Evolutionary conservation across 2,113 vertebrate species (phyloP), one percentile per base, ranked within the genome.

Genomic region (Anolis sagrei): DNA sequence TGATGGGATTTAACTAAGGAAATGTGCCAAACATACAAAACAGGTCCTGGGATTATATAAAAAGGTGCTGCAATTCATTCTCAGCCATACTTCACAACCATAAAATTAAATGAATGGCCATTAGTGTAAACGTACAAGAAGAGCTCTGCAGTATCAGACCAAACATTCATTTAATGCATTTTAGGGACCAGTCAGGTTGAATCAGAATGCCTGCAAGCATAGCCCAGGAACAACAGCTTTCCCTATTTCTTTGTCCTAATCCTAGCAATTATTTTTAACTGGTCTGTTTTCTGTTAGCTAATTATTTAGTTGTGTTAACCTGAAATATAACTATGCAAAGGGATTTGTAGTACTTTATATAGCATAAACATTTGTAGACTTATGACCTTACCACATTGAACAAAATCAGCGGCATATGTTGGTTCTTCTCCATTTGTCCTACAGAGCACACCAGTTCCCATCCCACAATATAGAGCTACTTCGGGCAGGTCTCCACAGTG

Each of bases 1-100:
- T 90, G 75, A 0, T 81, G 82, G 84, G 91, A 83, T 48, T 91
- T 88, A 61, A 69, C 68, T 62, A 66, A 70, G 19, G 36, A 72
- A 85, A 34, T 79, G 49, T 61, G 49, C 32, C 34, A 58, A 72
- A 49, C 66, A 72, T 79, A 23, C 29, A 58, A 44, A 85, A 58
- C n/a, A 58, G 29, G 61, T 79, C 10, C 36, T n/a, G n/a, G 69
- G 48, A 34, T 48, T 32, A n/a, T 32, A 70, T 5, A 36, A 25
- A 5, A 70, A 78, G n/a, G 32, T 72, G 25, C 49, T 58, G 68
- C 68, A 82, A 32, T 5, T 54, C 25, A 81, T 7, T 49, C 7
- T n/a, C 9, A 11, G 14, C 51, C 34, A 82, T n/a, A 11, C 21
- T 73, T 39, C 39, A 23, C 32, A 36, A 5, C 68, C 25, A 4